Percentiles rank a stretch among this genome's conserved stretches.
phyloP scores from a whole-genome alignment of 1,140 invertebrate genomes.

The Drosophila nebulosa region DNA sequence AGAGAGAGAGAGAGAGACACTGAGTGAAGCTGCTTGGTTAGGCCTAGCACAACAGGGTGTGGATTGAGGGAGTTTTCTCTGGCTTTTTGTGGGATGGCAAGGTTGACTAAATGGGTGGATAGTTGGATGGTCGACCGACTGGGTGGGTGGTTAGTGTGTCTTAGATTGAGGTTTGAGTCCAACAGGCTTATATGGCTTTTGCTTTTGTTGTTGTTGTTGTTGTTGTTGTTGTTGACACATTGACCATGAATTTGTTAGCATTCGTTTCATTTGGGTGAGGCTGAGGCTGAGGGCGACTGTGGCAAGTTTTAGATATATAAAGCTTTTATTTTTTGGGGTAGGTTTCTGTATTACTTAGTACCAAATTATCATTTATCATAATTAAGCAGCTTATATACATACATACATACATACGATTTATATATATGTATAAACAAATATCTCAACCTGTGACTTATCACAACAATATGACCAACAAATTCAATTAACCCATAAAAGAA shows the following conservation, averaged over 20 bases:
- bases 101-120: not conserved
- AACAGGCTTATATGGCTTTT: conserved; percentile 24
- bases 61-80: conserved; percentile 32
- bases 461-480: conserved; percentile 40
- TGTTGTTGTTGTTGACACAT: conserved; percentile 63
- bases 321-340: not conserved
- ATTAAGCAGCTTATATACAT: conserved; percentile 14
- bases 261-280: not conserved
- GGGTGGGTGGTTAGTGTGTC: not conserved
- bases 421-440: no score
- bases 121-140: not conserved
- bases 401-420: not conserved
- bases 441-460: conserved; percentile 25
- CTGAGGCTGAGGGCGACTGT: no score
- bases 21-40: conserved; percentile 5
- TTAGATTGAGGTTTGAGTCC: not conserved
- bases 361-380: conserved; percentile 45
- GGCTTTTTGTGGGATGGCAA: not conserved
- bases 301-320: not conserved
- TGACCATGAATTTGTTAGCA: conserved; percentile 67
- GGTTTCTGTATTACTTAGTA: not conserved
- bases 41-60: conserved; percentile 66
- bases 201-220: conserved; percentile 9
- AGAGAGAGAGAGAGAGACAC: conserved; percentile 4
- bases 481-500: conserved; percentile 54